Evolutionary conservation across 2,797 vertebrate species (phyloP), one percentile per base, ranked within the genome.

Genomic region (Apodemus agrarius): DNA sequence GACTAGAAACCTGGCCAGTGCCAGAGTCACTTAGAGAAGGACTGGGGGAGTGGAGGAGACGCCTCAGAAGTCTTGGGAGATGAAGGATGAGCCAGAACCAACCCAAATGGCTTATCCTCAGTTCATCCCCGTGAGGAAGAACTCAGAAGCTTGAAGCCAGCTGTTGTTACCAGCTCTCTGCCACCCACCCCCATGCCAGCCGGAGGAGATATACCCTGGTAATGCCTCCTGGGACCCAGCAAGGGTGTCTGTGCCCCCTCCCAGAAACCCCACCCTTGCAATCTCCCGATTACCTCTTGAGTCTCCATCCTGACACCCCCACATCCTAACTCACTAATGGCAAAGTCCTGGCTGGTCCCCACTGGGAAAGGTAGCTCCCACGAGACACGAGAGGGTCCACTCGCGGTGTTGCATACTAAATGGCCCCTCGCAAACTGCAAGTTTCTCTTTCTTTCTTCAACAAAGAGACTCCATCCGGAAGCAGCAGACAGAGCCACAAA

Each of bases 401-500:
- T 65, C 12, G 0, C 13, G n/a, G 90, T 43, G 79, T 4, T 90
- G 89, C 90, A 76, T 75, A 90, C 93, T 93, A 88, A 94, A 92
- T 59, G 90, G 93, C 31, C 94, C 72, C 93, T 82, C 57, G 79
- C 43, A 75, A 59, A 29, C 16, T 4, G 5, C 49, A 90, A 75
- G 96, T 97, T 97, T 98, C 96, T 97, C 95, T 95, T 97, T 97
- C 96, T 96, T 92, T 86, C 95, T 49, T 76, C 82, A 76, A 0
- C 0, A 67, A 86, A 85, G 61, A 97, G 95, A 65, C 46, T 87
- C 16, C 86, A 84, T 86, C 78, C 96, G 96, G 97, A 98, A 98
- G 92, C 96, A 97, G 82, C 91, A 93, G 78, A 29, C 85, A 96
- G 43, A 24, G 61, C 97, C 67, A 91, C 82, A 96, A 95, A 92